A percentile compares a stretch with the other conserved stretches of the same genome.
These are phyloP conservation scores for Lochmaea crataegi DNA, from an alignment of 2,888 invertebrate genomes.

Conservation along the genomic window DNA sequence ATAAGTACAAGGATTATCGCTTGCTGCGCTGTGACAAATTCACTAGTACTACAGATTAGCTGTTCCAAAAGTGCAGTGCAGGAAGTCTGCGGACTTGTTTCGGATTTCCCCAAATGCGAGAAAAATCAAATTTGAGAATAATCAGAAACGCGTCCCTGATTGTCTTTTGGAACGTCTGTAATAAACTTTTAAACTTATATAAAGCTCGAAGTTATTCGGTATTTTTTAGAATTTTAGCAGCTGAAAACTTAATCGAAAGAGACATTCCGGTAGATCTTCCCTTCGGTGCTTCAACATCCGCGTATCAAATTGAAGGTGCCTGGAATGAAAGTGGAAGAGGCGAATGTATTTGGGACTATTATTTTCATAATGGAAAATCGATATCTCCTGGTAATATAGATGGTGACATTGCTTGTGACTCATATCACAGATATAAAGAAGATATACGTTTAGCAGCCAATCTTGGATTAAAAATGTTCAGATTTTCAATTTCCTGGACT, in stretches of 20 bases:
- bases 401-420: slow-evolving; percentile 75
- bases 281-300: slow-evolving; percentile 42
- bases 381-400: slow-evolving; percentile 58
- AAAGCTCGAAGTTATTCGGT: no score
- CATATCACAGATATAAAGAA: slow-evolving; percentile 73
- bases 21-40: no score
- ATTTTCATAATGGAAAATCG: slow-evolving; percentile 64
- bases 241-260: slow-evolving; percentile 42
- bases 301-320: slow-evolving; percentile 52
- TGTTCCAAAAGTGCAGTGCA: no score
- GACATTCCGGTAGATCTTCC: slow-evolving; percentile 46
- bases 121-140: no score
- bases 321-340: slow-evolving; percentile 66
- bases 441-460: slow-evolving; percentile 71
- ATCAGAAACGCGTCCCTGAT: no score
- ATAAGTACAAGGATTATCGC: no score
- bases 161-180: no score
- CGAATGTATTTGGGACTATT: slow-evolving; percentile 76
- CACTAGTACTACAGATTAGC: no score
- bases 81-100: no score
- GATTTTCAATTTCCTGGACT: slow-evolving; percentile 57
- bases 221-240: no score
- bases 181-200: no score
- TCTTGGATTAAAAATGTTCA: slow-evolving; percentile 70
- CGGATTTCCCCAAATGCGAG: no score